Conservation (phyloP, 2,888 invertebrate species). For the Selenia dentaria region DNA sequence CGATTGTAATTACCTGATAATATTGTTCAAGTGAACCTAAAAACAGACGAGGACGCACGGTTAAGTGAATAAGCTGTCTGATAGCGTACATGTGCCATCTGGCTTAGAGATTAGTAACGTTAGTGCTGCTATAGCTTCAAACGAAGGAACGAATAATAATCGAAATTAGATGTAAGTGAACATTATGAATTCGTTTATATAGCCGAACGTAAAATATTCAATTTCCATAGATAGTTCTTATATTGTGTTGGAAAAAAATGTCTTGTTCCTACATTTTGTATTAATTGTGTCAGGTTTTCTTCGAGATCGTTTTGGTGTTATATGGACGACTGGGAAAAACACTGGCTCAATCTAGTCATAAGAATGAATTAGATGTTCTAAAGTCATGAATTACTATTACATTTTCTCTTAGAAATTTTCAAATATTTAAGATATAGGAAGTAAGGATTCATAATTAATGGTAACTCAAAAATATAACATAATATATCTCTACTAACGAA, state of each 20-base stretch:
- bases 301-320: slow-evolving; percentile 57
- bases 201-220: slow-evolving; percentile 21
- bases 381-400: slow-evolving; percentile 63
- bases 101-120: slow-evolving; percentile 75
- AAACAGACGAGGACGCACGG: slow-evolving; percentile 26
- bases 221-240: slow-evolving; percentile 26
- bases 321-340: slow-evolving; percentile 53
- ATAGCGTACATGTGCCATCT: slow-evolving; percentile 78
- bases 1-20: slow-evolving; percentile 22
- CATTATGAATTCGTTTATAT: slow-evolving; percentile 40
- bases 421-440: slow-evolving; percentile 62
- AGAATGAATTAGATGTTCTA: slow-evolving; percentile 78
- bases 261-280: slow-evolving; percentile 79
- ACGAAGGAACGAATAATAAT: slow-evolving; percentile 79
- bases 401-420: slow-evolving; percentile 70
- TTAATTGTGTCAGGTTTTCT: slow-evolving; percentile 77
- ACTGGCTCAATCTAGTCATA: slow-evolving; percentile 85
- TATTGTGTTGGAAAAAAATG: slow-evolving; percentile 56
- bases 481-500: slow-evolving; percentile 51
- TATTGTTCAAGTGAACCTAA: slow-evolving; percentile 24
- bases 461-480: slow-evolving; percentile 53
- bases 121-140: slow-evolving; percentile 67
- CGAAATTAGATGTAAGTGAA: slow-evolving; percentile 73
- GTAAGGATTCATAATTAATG: slow-evolving; percentile 48
- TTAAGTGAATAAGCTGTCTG: slow-evolving; percentile 57